Conservation (phyloP, 1,140 invertebrate species). For the Drosophila sproati region DNA sequence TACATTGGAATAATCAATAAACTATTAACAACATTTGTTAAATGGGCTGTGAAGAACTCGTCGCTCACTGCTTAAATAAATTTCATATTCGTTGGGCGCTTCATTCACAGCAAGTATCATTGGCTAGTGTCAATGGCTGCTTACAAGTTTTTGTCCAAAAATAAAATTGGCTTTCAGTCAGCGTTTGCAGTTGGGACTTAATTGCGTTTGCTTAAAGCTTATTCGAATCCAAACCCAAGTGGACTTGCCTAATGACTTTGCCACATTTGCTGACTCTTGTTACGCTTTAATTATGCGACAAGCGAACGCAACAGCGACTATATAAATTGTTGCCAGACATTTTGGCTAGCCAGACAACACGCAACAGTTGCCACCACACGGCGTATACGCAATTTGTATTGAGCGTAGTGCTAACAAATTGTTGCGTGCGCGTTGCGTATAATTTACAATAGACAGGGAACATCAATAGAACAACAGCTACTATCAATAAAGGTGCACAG, state of each 20-base stretch:
- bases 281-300: slow-evolving; percentile 32
- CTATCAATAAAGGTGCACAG: slow-evolving; percentile 33
- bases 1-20: too few relatives aligned
- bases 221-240: neutral
- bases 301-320: slow-evolving; percentile 25
- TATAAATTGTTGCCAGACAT: slow-evolving; percentile 23
- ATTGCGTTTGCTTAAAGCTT: slow-evolving; percentile 27
- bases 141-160: slow-evolving; percentile 17
- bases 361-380: slow-evolving; percentile 33
- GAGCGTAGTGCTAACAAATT: slow-evolving; percentile 29
- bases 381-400: slow-evolving; percentile 29
- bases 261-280: slow-evolving; percentile 37
- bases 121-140: slow-evolving; percentile 17
- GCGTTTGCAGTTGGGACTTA: slow-evolving; percentile 23
- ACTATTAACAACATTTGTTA: too few relatives aligned
- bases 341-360: slow-evolving; percentile 9
- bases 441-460: slow-evolving; percentile 41
- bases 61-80: neutral
- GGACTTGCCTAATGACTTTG: slow-evolving; percentile 38
- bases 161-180: slow-evolving; percentile 36
- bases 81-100: neutral
- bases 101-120: neutral
- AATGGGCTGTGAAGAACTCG: neutral
- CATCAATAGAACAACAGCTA: slow-evolving; percentile 24
- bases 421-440: slow-evolving; percentile 43